A percentile compares a stretch with the other conserved stretches of the same genome.
These are phyloP conservation scores for Polypterus bichir DNA, from an alignment of 2,113 vertebrate species.

Conservation along the genomic window DNA sequence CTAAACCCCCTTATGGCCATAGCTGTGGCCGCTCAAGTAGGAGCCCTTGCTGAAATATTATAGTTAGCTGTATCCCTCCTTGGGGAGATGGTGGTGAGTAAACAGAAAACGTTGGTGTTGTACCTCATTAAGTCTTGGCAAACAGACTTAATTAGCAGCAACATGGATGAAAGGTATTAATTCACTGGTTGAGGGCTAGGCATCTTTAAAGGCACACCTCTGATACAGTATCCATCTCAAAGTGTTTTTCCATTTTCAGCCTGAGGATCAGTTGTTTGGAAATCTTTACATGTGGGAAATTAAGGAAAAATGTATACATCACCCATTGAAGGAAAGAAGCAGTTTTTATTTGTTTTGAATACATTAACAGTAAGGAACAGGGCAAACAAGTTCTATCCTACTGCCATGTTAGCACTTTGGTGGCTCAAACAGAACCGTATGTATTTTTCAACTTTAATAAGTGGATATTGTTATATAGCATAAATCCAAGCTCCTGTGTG, in stretches of 20 bases:
- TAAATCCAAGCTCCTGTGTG: too few species aligned
- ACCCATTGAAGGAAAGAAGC: too few species aligned
- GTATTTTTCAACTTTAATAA: too few species aligned
- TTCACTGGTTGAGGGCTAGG: neutral
- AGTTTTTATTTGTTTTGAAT: too few species aligned
- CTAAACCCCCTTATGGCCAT: neutral
- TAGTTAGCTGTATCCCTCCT: neutral
- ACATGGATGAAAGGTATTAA: neutral
- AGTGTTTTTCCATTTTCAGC: neutral
- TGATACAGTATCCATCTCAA: neutral
- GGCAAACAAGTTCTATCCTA: too few species aligned
- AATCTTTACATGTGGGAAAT: too few species aligned
- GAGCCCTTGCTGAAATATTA: neutral
- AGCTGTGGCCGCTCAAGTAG: neutral
- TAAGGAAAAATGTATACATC: too few species aligned
- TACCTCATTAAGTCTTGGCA: conserved; percentile 4
- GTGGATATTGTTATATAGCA: too few species aligned
- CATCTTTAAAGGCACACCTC: neutral
- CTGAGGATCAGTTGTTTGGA: too few species aligned
- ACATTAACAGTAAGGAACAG: too few species aligned
- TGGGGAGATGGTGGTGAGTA: neutral
- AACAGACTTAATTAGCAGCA: conserved; percentile 5
- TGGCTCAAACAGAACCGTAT: too few species aligned
- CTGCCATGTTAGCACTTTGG: too few species aligned
- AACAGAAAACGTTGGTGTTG: neutral